A percentile compares a stretch with the other conserved stretches of the same genome.
Evolutionary conservation across 2,113 vertebrate species (phyloP).

Genomic region (Motacilla tschutschensis): DNA sequence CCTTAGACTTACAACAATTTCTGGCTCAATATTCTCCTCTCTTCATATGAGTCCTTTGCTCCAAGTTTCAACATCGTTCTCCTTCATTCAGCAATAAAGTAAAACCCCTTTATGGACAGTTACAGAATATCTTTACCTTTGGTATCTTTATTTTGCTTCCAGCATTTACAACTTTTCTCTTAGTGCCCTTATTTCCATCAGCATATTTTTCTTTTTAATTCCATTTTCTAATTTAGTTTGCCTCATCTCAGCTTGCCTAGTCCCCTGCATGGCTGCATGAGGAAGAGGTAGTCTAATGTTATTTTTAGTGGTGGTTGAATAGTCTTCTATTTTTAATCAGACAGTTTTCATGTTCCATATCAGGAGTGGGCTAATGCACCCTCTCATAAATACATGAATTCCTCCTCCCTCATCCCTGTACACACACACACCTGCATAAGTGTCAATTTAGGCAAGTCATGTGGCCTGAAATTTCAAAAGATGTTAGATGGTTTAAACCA

Average conservation of each 20-base stretch:
- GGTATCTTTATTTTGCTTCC: neutral
- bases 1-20: neutral
- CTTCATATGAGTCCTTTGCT: neutral
- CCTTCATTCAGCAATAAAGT: slow-evolving; percentile 1
- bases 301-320: slow-evolving; percentile 48
- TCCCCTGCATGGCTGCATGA: neutral
- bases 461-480: slow-evolving; percentile 41
- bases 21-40: neutral
- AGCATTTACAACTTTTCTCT: neutral
- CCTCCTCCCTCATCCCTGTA: neutral
- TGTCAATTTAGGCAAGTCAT: slow-evolving; percentile 51
- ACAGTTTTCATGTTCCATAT: slow-evolving; percentile 37
- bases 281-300: slow-evolving; percentile 1
- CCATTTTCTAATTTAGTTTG: neutral
- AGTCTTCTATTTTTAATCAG: slow-evolving; percentile 56
- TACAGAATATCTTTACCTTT: neutral
- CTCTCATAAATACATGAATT: slow-evolving; percentile 43
- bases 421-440: slow-evolving; percentile 46
- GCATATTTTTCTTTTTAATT: neutral
- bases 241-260: neutral
- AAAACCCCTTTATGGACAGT: neutral
- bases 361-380: slow-evolving; percentile 15
- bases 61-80: neutral
- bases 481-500: slow-evolving; percentile 11
- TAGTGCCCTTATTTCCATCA: neutral